These are phyloP conservation scores for Celastrina argiolus DNA, from an alignment of 2,888 invertebrate genomes.

Conservation along the genomic window DNA sequence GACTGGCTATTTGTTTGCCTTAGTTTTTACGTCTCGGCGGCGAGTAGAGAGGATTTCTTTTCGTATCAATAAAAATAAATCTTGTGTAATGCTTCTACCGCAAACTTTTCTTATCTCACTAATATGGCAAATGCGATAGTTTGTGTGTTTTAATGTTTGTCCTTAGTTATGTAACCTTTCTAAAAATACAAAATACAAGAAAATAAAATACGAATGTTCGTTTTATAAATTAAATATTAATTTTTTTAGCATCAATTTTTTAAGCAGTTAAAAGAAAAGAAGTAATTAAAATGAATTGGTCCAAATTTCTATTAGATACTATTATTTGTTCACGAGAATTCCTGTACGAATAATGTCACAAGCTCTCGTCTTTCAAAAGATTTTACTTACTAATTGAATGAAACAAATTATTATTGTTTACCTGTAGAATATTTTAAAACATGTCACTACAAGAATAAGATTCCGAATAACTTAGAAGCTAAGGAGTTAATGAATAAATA, in stretches of 20 bases:
- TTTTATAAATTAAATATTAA: too few species aligned
- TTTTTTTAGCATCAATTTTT: not conserved
- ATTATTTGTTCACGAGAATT: not conserved
- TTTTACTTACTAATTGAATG: too few species aligned
- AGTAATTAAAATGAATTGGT: not conserved
- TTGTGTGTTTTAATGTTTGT: not conserved
- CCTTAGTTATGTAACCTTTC: not conserved
- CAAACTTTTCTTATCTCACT: not conserved
- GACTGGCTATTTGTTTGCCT: conserved; percentile 19
- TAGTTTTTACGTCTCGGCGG: conserved; percentile 4
- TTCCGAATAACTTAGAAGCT: too few species aligned
- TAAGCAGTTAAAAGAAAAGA: not conserved
- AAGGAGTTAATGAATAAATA: too few species aligned
- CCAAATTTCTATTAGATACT: not conserved
- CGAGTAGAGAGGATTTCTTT: conserved; percentile 13
- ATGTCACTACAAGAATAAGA: too few species aligned
- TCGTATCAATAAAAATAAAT: conserved; percentile 13
- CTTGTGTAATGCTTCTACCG: not conserved
- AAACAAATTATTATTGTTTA: too few species aligned
- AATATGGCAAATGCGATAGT: not conserved
- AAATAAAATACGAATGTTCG: not conserved
- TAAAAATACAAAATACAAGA: not conserved
- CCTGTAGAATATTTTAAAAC: too few species aligned
- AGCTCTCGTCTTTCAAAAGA: too few species aligned
- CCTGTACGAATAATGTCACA: not conserved